Evolutionary conservation across 2,113 vertebrate genomes (phyloP).

Genomic region (Taurulus bubalis): DNA sequence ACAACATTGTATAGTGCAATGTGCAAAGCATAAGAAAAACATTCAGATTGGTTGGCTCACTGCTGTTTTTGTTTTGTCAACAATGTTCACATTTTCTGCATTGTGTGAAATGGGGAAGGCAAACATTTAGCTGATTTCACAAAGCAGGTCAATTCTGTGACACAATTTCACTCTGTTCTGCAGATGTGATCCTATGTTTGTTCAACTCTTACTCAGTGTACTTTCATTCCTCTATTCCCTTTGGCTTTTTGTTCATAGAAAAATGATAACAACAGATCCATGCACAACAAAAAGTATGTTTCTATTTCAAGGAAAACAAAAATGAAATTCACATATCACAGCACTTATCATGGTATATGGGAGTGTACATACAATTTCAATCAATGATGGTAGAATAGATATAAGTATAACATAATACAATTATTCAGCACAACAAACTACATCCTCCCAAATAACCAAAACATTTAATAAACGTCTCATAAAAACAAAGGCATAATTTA

Average conservation of each 20-base stretch:
- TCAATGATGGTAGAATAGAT: background rate
- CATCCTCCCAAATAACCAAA: background rate
- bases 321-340: background rate
- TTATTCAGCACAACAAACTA: background rate
- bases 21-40: background rate
- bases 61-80: constrained; percentile 8
- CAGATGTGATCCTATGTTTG: constrained; percentile 43
- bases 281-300: background rate
- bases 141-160: constrained; percentile 35
- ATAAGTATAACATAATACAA: background rate
- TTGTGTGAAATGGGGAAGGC: constrained; percentile 7
- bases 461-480: too few relatives aligned
- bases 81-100: constrained; percentile 22
- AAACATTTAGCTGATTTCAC: constrained; percentile 41
- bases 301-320: background rate
- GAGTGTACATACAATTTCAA: background rate
- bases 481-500: background rate
- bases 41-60: background rate
- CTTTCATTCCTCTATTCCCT: background rate
- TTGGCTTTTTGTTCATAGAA: constrained; percentile 19
- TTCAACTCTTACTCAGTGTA: constrained; percentile 30
- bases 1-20: background rate
- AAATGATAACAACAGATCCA: constrained; percentile 30
- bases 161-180: constrained; percentile 23
- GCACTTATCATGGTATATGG: background rate